Evolutionary conservation across 2,888 invertebrate species (phyloP).

Genomic region (Drosophila prostipennis): DNA sequence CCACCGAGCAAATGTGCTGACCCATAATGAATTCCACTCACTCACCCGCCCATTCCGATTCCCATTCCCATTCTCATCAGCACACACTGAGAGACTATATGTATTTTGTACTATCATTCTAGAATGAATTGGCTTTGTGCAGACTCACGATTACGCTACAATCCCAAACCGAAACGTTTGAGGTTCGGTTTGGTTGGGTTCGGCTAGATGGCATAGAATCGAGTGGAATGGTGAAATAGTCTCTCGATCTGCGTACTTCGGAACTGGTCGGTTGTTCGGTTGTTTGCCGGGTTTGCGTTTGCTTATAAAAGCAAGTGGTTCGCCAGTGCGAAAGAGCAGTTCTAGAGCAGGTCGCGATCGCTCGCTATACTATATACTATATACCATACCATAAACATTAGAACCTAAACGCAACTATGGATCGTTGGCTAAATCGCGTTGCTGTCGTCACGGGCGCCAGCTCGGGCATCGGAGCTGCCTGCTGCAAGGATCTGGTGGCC

Average conservation of each 20-base stretch:
- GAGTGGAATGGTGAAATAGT: constrained; percentile 3
- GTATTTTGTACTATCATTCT: background rate
- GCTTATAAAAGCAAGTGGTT: constrained; percentile 3
- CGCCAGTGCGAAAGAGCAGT: background rate
- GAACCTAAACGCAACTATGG: constrained; percentile 49
- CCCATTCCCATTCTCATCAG: background rate
- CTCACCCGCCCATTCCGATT: background rate
- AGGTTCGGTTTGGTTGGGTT: too few species aligned
- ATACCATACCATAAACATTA: background rate
- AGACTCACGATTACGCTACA: constrained; percentile 16
- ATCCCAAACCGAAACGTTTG: background rate
- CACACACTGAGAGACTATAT: background rate
- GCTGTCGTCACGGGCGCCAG: constrained; percentile 88
- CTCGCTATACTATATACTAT: too few species aligned
- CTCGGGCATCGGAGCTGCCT: constrained; percentile 86
- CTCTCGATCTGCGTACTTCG: background rate
- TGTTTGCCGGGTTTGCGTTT: too few species aligned
- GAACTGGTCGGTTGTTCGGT: background rate
- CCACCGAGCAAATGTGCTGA: constrained; percentile 7
- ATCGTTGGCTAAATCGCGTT: constrained; percentile 86
- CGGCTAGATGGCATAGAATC: too few species aligned
- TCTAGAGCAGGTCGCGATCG: background rate
- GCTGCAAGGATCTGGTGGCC: constrained; percentile 83
- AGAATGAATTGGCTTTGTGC: constrained; percentile 9
- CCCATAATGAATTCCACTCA: constrained; percentile 18